Base-by-base conservation (phyloP, 2,888 invertebrate genomes). In the Sarcophaga caerulescens region DNA sequence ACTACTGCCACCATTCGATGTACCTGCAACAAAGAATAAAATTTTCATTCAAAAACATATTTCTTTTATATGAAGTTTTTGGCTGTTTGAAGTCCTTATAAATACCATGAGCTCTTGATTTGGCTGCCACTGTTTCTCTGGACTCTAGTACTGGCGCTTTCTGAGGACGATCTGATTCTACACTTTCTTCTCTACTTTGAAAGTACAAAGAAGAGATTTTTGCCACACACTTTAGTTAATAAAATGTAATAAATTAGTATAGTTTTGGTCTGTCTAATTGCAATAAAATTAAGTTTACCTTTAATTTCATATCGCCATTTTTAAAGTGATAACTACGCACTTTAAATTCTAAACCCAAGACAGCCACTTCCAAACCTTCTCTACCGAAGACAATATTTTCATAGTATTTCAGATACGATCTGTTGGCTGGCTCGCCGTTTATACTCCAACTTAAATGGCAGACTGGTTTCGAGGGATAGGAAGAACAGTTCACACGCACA, bases 181-280 rank as follows among this genome's bases (percentile, higher is more conserved):
- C 97, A 91, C 97, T 97, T 92, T 97, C 97, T 93, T 97, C 97
- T 93, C 97, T 97, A 92, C 96, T 97, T 90, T 96, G 95, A 95
- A 96, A 96, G 93, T 97, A 97, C 66, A 97, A 95, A 12, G 96
- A 96, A 76, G 96, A 97, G 92, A 97, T 97, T 89, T 96, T 97
- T 76, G 97, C 97, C 92, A 97, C 95, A 94, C 98, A 98, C 95
- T 95, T 92, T 1, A 8, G 3, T 0, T 1, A 0, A 12, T 19
- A 57, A 52, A 35, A 57, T 8, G 11, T 44, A 12, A 4, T 52
- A 14, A 68, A 52, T 68, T 2, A 1, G 60, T 62, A 66, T 52
- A 3, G 0, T 68, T 52, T 21, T 44, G 1, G 14, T 19, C 68
- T 75, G 2, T 62, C 6, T 1, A 47, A 35, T 19, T 35, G 0